Conservation (phyloP, 2,113 vertebrate species). For the Anoura caudifer region DNA sequence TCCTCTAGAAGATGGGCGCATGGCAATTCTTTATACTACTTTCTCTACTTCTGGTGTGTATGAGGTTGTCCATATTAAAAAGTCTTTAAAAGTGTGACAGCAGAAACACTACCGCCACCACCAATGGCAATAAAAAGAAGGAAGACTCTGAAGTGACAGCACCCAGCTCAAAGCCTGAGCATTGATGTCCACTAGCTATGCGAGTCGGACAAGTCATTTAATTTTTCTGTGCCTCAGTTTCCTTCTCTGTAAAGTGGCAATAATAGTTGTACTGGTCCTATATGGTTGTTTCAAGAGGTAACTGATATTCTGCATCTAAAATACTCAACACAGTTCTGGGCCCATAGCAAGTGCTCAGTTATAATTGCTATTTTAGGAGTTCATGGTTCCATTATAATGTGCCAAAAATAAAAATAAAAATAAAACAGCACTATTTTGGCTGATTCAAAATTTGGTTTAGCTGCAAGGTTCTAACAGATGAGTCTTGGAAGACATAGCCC, state of each 20-base stretch:
- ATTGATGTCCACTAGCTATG: neutral
- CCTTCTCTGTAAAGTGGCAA: neutral
- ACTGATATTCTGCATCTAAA: neutral
- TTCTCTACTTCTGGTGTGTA: neutral
- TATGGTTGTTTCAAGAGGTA: neutral
- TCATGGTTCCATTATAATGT: neutral
- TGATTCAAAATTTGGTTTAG: neutral
- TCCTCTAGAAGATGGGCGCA: neutral
- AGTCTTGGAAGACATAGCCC: neutral
- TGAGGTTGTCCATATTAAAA: neutral
- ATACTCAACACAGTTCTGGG: neutral
- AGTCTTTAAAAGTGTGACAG: neutral
- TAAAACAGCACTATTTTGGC: neutral
- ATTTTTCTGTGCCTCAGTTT: neutral
- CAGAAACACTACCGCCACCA: neutral
- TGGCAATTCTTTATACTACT: fast-evolving
- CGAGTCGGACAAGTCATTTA: neutral
- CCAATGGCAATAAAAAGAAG: too few species aligned
- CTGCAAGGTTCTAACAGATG: neutral
- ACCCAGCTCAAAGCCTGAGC: neutral
- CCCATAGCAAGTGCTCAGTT: too few species aligned
- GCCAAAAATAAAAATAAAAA: too few species aligned
- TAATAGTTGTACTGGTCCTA: neutral
- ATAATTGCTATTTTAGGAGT: neutral
- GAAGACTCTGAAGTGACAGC: neutral